A percentile compares a stretch with the other conserved stretches of the same genome.
phyloP scores from a whole-genome alignment of 2,888 invertebrate genomes.

The Endotricha flammealis region DNA sequence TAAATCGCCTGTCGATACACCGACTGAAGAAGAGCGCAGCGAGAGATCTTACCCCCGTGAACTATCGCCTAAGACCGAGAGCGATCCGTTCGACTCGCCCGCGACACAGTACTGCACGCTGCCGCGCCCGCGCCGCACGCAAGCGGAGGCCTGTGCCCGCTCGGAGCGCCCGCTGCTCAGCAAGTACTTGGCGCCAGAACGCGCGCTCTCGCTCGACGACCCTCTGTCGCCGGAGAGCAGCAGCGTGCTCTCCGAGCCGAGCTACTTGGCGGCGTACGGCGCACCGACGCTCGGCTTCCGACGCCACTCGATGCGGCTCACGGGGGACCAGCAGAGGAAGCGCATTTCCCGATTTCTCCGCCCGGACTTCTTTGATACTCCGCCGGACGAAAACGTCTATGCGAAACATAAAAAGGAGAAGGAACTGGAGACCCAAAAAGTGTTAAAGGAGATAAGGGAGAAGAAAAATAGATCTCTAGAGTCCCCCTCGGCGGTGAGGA shows the following conservation, averaged over 20 bases:
- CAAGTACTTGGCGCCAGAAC: constrained; percentile 74
- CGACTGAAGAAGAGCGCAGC: constrained; percentile 2
- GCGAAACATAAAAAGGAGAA: constrained; percentile 80
- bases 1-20: constrained; percentile 25
- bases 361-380: constrained; percentile 87
- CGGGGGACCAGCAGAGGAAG: constrained; percentile 69
- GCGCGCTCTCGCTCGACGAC: constrained; percentile 51
- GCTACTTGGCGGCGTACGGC: constrained; percentile 62
- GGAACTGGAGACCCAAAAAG: constrained; percentile 83
- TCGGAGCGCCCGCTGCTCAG: constrained; percentile 75
- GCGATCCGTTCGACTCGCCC: constrained; percentile 20
- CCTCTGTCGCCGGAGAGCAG: constrained; percentile 46
- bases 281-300: constrained; percentile 32
- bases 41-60: no score
- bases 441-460: constrained; percentile 82
- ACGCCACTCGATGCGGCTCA: constrained; percentile 47
- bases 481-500: constrained; percentile 35
- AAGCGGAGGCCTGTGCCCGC: constrained; percentile 37
- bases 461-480: constrained; percentile 70
- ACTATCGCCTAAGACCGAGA: constrained; percentile 10
- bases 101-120: constrained; percentile 47
- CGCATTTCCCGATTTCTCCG: constrained; percentile 83
- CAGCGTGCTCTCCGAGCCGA: constrained; percentile 50
- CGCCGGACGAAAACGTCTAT: constrained; percentile 82
- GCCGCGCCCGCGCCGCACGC: constrained; percentile 35